A percentile compares a stretch with the other conserved stretches of the same genome.
Evolutionary conservation across 2,113 vertebrate genomes (phyloP).

Genomic region (Chamaea fasciata): DNA sequence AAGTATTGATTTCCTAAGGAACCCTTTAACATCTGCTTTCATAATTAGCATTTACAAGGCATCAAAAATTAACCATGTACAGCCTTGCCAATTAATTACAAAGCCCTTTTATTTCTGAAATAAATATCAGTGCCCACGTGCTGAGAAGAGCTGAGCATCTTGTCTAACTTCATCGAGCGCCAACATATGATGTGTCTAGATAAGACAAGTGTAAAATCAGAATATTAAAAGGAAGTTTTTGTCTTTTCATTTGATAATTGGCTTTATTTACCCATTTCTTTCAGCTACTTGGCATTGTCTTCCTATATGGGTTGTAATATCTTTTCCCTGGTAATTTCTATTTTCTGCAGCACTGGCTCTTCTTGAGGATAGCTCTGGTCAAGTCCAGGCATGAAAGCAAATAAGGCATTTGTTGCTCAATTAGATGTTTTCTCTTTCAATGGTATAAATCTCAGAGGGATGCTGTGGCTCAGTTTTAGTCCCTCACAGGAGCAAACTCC

Average conservation of each 20-base stretch:
- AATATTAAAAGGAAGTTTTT: neutral
- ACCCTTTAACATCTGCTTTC: conserved; percentile 69
- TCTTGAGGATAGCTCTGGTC: neutral
- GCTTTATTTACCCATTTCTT: neutral
- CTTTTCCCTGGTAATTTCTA: conserved; percentile 1
- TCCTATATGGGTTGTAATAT: neutral
- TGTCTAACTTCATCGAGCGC: neutral
- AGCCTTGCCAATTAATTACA: conserved; percentile 62
- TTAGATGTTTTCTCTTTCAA: neutral
- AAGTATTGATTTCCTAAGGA: conserved; percentile 78
- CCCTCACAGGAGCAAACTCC: neutral
- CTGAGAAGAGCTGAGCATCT: neutral
- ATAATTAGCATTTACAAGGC: conserved; percentile 75
- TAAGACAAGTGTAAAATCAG: neutral
- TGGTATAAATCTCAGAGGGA: neutral
- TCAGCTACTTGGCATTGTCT: neutral
- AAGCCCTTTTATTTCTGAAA: conserved; percentile 44
- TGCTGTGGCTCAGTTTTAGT: neutral
- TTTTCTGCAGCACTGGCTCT: neutral
- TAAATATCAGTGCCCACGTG: neutral
- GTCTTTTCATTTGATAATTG: neutral
- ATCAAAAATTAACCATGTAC: conserved; percentile 57
- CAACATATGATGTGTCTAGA: neutral
- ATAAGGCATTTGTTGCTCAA: conserved; percentile 17
- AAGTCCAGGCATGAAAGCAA: neutral